phyloP scores from a whole-genome alignment of 2,797 vertebrate species.

The Sebastes trivittatus region DNA sequence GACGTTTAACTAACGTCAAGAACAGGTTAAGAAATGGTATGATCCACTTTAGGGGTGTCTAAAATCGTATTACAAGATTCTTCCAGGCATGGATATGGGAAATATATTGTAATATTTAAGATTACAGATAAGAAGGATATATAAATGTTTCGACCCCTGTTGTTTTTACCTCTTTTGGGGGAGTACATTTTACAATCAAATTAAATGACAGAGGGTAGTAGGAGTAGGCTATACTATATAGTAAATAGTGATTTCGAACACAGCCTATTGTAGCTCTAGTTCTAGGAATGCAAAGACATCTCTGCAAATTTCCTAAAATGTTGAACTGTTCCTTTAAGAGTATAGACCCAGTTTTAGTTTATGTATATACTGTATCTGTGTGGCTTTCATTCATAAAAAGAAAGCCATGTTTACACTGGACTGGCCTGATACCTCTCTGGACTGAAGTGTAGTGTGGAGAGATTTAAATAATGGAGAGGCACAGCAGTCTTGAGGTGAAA shows the following conservation, averaged over 20 bases:
- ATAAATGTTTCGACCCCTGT: no score
- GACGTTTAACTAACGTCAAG: no score
- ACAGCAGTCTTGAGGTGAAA: constrained; percentile 37
- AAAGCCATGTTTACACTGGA: not conserved
- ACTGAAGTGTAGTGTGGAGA: constrained; percentile 8
- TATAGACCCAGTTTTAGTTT: not conserved
- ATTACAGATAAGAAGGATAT: not conserved
- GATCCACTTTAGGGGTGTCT: not conserved
- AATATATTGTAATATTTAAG: not conserved
- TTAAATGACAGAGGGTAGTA: not conserved
- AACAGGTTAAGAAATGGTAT: no score
- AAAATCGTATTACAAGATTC: no score
- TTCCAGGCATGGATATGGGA: not conserved
- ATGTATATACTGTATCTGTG: not conserved
- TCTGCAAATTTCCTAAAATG: not conserved
- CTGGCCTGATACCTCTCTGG: not conserved
- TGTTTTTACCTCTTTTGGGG: no score
- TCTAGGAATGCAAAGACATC: not conserved
- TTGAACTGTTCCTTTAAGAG: not conserved
- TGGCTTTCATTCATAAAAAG: constrained; percentile 24
- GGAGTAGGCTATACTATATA: not conserved
- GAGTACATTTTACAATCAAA: not conserved
- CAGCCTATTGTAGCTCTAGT: not conserved
- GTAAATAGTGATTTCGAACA: not conserved
- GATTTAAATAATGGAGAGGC: constrained; percentile 49